Evolutionary conservation across 2,888 invertebrate genomes (phyloP).

Genomic region (Morpho helenor): DNA sequence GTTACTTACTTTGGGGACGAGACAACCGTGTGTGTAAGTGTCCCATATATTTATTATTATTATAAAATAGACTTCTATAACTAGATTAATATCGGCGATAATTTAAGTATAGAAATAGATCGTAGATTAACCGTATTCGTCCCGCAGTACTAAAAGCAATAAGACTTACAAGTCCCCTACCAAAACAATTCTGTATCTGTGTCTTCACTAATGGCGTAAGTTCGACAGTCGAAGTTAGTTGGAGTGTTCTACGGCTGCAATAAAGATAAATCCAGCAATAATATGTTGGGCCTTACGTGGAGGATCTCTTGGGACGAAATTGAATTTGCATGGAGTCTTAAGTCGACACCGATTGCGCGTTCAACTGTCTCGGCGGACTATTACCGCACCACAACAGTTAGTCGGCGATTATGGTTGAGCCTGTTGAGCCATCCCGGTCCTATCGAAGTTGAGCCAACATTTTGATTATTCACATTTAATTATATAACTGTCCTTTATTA

Average conservation of each 20-base stretch:
- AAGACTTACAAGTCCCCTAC: slow-evolving; percentile 78
- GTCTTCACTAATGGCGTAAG: slow-evolving; percentile 78
- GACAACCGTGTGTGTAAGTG: too few relatives aligned
- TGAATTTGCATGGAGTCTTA: slow-evolving; percentile 79
- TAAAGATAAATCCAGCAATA: slow-evolving; percentile 80
- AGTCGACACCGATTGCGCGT: slow-evolving; percentile 64
- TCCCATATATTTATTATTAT: too few relatives aligned
- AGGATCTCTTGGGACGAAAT: slow-evolving; percentile 74
- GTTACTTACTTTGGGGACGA: too few relatives aligned
- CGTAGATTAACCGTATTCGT: slow-evolving; percentile 73
- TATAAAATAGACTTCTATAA: too few relatives aligned
- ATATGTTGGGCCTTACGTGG: slow-evolving; percentile 76
- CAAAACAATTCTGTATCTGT: slow-evolving; percentile 78
- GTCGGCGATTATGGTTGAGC: slow-evolving; percentile 54
- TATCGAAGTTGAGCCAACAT: slow-evolving; percentile 12
- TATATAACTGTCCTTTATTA: background rate
- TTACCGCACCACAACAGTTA: slow-evolving; percentile 60
- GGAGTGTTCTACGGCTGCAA: slow-evolving; percentile 76
- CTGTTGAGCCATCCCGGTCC: slow-evolving; percentile 39
- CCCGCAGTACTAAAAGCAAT: slow-evolving; percentile 71
- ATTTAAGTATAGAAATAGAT: slow-evolving; percentile 30
- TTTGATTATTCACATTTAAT: slow-evolving; percentile 26
- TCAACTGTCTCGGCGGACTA: slow-evolving; percentile 57
- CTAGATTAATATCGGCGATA: too few relatives aligned
- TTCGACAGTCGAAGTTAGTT: slow-evolving; percentile 79